Conservation (phyloP, 2,888 invertebrate species). For the Lacanobia oleracea region DNA sequence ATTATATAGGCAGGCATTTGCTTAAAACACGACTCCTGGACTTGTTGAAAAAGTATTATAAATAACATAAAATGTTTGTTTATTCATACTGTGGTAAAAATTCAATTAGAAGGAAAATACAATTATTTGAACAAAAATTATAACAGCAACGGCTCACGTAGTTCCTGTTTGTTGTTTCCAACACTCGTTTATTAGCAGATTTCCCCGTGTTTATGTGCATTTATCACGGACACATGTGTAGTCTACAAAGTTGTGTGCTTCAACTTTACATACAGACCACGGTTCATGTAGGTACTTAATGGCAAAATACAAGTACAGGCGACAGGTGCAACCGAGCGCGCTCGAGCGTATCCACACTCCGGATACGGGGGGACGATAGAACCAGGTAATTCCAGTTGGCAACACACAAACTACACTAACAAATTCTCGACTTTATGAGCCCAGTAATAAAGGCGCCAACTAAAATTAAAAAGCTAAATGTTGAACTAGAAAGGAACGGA, state of each 20-base stretch:
- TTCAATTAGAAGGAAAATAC: constrained; percentile 10
- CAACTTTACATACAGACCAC: constrained; percentile 46
- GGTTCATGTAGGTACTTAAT: constrained; percentile 57
- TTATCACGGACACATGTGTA: constrained; percentile 30
- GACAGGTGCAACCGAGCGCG: constrained; percentile 85
- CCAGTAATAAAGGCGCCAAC: constrained; percentile 25
- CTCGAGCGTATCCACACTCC: constrained; percentile 78
- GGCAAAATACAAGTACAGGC: constrained; percentile 67
- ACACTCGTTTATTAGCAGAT: constrained; percentile 18
- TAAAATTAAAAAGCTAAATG: constrained; percentile 32
- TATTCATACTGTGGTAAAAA: neutral
- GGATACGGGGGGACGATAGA: constrained; percentile 78
- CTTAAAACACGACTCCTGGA: neutral
- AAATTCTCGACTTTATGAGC: constrained; percentile 50
- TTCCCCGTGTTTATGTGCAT: constrained; percentile 24
- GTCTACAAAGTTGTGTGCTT: constrained; percentile 61
- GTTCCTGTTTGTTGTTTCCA: constrained; percentile 26
- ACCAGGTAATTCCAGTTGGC: constrained; percentile 76
- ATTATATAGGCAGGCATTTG: neutral
- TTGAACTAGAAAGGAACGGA: constrained; percentile 37
- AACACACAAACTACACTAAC: constrained; percentile 57
- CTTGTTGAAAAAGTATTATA: neutral
- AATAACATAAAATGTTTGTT: neutral
- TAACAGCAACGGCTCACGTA: constrained; percentile 14
- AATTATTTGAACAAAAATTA: neutral